phyloP scores from a whole-genome alignment of 1,140 invertebrate species.

The Parapsyche elsis region DNA sequence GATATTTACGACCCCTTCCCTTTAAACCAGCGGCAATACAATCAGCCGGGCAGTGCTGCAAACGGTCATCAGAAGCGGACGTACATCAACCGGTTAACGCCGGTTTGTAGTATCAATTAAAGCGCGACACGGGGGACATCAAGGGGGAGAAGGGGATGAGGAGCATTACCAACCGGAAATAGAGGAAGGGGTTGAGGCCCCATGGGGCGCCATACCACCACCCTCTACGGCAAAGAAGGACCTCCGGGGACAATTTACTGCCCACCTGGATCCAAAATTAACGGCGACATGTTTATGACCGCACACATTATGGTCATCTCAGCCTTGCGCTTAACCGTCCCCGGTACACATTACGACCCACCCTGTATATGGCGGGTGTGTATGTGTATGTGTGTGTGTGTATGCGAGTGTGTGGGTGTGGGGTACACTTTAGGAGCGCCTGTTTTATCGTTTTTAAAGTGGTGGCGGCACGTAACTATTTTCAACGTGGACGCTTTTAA shows the following conservation, averaged over 20 bases:
- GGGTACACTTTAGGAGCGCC: not conserved
- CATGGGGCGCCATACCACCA: not conserved
- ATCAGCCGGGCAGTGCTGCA: not conserved
- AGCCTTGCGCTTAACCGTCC: constrained; percentile 49
- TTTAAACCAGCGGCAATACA: constrained; percentile 11
- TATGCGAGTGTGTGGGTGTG: not conserved
- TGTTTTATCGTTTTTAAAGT: constrained; percentile 48
- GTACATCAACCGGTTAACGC: constrained; percentile 47
- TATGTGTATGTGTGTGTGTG: not conserved
- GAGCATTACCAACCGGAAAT: not conserved
- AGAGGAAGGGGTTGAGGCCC: not conserved
- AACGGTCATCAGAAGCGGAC: constrained; percentile 13
- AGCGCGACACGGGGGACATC: constrained; percentile 40
- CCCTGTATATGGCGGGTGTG: not conserved
- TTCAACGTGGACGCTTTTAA: constrained; percentile 14
- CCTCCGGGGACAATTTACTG: constrained; percentile 56
- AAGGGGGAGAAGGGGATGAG: not conserved
- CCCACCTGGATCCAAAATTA: constrained; percentile 58
- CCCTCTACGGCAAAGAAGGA: constrained; percentile 37
- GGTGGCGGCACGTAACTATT: constrained; percentile 27
- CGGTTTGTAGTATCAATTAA: constrained; percentile 56
- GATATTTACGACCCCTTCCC: not conserved
- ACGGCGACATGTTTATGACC: constrained; percentile 58
- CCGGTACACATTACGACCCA: constrained; percentile 30
- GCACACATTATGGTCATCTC: constrained; percentile 58